Percentiles rank a stretch among this genome's conserved stretches.
These are phyloP conservation scores for Mastomys coucha DNA, from an alignment of 2,113 vertebrate genomes.

Conservation along the genomic window DNA sequence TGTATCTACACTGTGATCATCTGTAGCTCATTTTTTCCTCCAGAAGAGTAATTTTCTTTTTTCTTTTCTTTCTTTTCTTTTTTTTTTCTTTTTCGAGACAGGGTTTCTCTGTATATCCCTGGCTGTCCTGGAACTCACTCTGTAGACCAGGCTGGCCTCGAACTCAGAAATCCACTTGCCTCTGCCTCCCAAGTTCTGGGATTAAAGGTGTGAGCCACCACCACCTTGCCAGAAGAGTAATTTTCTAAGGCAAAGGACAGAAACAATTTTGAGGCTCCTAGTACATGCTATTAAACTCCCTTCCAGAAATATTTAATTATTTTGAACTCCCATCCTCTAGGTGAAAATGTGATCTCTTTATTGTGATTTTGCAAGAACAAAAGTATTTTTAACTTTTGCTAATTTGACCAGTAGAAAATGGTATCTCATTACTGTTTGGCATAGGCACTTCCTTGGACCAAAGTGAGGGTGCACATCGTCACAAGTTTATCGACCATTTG, in stretches of 20 bases:
- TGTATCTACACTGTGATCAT: not conserved
- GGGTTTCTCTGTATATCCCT: no score
- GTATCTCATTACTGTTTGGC: not conserved
- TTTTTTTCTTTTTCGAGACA: no score
- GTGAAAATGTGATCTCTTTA: not conserved
- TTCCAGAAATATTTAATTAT: slow-evolving; percentile 19
- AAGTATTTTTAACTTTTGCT: slow-evolving; percentile 22
- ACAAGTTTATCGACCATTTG: not conserved
- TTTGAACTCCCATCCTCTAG: not conserved
- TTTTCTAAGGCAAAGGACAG: slow-evolving; percentile 29
- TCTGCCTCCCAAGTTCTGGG: no score
- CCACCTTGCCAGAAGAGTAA: no score
- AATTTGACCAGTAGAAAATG: not conserved
- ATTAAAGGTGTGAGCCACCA: no score
- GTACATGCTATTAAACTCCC: not conserved
- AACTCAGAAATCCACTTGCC: no score
- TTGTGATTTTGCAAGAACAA: slow-evolving; percentile 1
- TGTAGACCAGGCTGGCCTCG: no score
- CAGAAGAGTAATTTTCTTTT: no score
- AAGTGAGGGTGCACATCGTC: not conserved
- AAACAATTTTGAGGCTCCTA: not conserved
- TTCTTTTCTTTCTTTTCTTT: no score
- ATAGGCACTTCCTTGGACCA: slow-evolving; percentile 39
- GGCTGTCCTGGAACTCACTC: no score
- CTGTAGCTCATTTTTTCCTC: not conserved